Base-by-base conservation (phyloP, 2,797 vertebrate genomes). In the Eleutherodactylus coqui region DNA sequence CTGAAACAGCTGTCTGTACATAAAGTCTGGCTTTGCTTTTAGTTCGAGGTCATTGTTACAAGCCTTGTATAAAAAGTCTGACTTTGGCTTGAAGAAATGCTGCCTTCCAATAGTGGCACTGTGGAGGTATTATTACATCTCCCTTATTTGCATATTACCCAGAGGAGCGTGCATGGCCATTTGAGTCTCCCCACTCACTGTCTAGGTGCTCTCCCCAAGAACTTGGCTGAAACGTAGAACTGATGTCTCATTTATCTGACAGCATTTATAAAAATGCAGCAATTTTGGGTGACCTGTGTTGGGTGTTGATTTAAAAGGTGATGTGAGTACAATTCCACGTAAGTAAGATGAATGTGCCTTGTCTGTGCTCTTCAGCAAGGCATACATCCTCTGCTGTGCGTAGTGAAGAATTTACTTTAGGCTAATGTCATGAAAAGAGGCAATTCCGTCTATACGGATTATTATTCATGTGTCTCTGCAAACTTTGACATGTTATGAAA, bases 321-420 rank as follows among this genome's bases (percentile, higher is more conserved):
- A 83, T 73, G 69, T 29, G 49, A 55, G 69, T 58, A 43, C 67
- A 83, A 73, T 83, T 58, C 29, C 5, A 73, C 27, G 45, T 45
- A 73, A 83, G 81, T 82, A 83, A 83, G 81, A 83, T 17, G 60
- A 83, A 73, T 83, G 64, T 38, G 67, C n/a, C 69, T 73, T 73
- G 81, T 73, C 69, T 58, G 16, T 32, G 72, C 1, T 27, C n/a
- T 14, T 73, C 49, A 24, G 34, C 47, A 51, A 82, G 17, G 67
- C 80, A 58, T 29, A 58, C 36, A 21, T 53, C 38, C 47, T 51
- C 17, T 19, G 10, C 38, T 7, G 9, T 21, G 36, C 34, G 19
- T 73, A n/a, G 11, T 58, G 36, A 13, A 73, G 34, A 83, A 73
- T 83, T 32, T 58, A 21, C 69, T 43, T 43, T 24, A 41, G n/a